Conservation (phyloP, 2,113 vertebrate genomes). For the Taxidea taxus region DNA sequence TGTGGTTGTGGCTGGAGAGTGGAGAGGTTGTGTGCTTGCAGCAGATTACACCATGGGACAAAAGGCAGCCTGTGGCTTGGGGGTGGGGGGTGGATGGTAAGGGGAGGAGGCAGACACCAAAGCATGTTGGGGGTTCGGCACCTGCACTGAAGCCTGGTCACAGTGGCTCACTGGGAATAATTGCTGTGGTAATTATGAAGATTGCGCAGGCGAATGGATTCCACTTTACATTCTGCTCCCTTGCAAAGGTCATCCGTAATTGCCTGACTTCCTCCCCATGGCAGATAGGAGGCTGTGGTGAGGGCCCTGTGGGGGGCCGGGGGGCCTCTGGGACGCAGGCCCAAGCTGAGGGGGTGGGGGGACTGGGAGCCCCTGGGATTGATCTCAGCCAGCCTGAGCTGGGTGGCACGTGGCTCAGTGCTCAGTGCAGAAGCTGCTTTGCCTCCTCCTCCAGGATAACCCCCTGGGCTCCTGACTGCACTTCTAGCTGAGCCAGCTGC, state of each 20-base stretch:
- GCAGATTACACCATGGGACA: neutral
- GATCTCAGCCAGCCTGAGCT: neutral
- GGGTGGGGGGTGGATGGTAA: neutral
- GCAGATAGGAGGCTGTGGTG: neutral
- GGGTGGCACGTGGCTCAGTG: neutral
- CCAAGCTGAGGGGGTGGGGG: neutral
- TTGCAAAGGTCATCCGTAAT: neutral
- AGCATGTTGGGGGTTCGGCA: neutral
- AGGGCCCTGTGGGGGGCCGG: neutral
- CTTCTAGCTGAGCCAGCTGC: neutral
- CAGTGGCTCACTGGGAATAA: neutral
- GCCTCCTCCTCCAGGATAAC: neutral
- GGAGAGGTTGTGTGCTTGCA: neutral
- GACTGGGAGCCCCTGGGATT: accelerated
- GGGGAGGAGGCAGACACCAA: no score
- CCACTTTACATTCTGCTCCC: neutral
- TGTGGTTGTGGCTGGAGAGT: neutral
- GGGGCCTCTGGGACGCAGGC: neutral
- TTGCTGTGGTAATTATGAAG: neutral
- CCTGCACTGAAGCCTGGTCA: neutral
- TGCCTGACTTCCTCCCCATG: neutral
- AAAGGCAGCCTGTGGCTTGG: neutral
- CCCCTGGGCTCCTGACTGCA: accelerated
- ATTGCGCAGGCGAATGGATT: neutral
- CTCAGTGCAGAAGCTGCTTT: neutral